Base-by-base conservation (phyloP, 2,888 invertebrate species). In the Drosophila percnosoma region DNA sequence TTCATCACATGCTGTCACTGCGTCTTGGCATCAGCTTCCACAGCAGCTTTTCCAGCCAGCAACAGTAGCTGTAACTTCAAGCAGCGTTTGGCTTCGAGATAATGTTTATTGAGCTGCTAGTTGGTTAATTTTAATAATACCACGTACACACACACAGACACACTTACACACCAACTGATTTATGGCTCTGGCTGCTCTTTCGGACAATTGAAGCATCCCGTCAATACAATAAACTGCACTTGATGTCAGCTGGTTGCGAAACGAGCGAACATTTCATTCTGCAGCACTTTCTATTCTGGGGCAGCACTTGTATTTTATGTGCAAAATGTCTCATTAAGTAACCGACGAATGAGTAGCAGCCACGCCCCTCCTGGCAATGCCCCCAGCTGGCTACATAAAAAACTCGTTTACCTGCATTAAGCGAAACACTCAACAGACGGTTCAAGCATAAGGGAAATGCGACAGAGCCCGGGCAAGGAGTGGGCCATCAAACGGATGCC, bases 361-460 rank as follows among this genome's bases (percentile, higher is more conserved):
- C 70, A 68, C 63, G 65, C 58, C 69, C 57, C 27, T 33, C 42
- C 13, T 42, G 55, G 29, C 52, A 45, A 18, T 54, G 53, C 34
- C 59, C 58, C 52, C 36, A 63, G 77, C 52, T 63, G 81, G 69
- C 65, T 78, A 76, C 83, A 85, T 85, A 85, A 85, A 85, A 85
- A 85, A 86, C 85, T 85, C 85, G 85, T 85, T 85, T 85, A 90
- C 85, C 85, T 85, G 85, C 90, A 90, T 90, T 90, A 90, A 88
- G 83, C 84, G 78, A 90, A 90, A 90, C 89, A 85, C 85, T 88
- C 90, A 80, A 71, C 85, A 88, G 85, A 88, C 83, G 86, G 72
- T 76, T 90, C 59, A 53, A 75, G 85, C 87, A 88, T 88, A 90
- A 90, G 89, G 90, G 87, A 83, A 90, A 82, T 80, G 80, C 82